phyloP scores from a whole-genome alignment of 2,797 vertebrate species.

The Lepus oiostolus region DNA sequence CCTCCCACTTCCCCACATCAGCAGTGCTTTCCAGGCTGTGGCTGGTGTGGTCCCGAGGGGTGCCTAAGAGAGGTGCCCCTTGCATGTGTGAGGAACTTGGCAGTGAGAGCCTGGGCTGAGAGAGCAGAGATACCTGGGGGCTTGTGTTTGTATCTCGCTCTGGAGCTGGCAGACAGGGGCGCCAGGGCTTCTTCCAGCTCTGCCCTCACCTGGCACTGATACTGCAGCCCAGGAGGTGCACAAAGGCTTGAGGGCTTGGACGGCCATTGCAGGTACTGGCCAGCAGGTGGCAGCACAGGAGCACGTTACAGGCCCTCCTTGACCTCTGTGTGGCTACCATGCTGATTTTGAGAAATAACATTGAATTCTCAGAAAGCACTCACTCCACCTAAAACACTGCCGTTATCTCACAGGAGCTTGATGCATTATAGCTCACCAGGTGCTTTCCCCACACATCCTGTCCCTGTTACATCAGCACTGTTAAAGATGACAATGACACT shows the following conservation, averaged over 20 bases:
- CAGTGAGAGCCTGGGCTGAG: neutral
- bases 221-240: accelerated
- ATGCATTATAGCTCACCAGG: neutral
- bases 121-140: neutral
- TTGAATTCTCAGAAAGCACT: neutral
- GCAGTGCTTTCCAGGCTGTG: neutral
- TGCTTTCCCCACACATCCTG: neutral
- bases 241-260: neutral
- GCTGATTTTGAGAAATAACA: neutral
- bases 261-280: neutral
- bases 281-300: constrained; percentile 75
- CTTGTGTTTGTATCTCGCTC: neutral
- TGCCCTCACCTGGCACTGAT: accelerated
- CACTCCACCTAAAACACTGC: neutral
- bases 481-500: neutral
- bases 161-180: neutral
- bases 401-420: neutral
- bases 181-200: neutral
- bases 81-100: neutral
- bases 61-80: neutral
- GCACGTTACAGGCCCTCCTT: neutral
- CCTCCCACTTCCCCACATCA: neutral
- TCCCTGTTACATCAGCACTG: neutral
- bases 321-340: accelerated
- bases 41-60: neutral